Percentiles rank a stretch among this genome's conserved stretches.
phyloP scores from a whole-genome alignment of 1,140 invertebrate genomes.

The Cherax destructor region DNA sequence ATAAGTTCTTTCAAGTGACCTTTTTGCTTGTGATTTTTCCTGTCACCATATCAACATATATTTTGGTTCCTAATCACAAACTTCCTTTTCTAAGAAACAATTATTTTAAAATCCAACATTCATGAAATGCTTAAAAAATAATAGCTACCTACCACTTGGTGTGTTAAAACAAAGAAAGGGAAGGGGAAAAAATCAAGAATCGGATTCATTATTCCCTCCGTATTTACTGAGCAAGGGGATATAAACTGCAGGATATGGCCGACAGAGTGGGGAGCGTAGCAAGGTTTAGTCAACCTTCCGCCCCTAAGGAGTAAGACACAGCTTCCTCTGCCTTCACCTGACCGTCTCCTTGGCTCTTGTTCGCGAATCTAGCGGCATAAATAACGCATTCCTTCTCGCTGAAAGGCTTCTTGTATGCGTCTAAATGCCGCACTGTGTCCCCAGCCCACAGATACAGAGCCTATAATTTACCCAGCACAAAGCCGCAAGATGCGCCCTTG shows the following conservation, averaged over 20 bases:
- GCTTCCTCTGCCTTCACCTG: neutral
- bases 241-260: neutral
- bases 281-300: neutral
- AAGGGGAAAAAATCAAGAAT: neutral
- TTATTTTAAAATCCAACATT: too few species aligned
- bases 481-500: neutral
- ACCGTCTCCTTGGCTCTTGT: neutral
- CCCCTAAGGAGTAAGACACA: neutral
- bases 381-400: neutral
- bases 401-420: slow-evolving; percentile 3
- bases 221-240: neutral
- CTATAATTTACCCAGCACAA: slow-evolving; percentile 8
- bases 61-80: too few species aligned
- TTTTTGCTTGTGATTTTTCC: too few species aligned
- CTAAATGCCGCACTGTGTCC: slow-evolving; percentile 7
- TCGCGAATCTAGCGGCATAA: neutral
- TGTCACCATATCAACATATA: too few species aligned
- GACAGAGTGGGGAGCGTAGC: neutral
- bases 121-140: too few species aligned
- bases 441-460: slow-evolving; percentile 2
- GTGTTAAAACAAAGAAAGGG: too few species aligned
- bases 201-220: neutral
- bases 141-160: too few species aligned
- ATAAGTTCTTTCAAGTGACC: too few species aligned
- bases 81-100: too few species aligned